phyloP scores from a whole-genome alignment of 2,797 vertebrate genomes.

The Dromococcyx pavoninus region DNA sequence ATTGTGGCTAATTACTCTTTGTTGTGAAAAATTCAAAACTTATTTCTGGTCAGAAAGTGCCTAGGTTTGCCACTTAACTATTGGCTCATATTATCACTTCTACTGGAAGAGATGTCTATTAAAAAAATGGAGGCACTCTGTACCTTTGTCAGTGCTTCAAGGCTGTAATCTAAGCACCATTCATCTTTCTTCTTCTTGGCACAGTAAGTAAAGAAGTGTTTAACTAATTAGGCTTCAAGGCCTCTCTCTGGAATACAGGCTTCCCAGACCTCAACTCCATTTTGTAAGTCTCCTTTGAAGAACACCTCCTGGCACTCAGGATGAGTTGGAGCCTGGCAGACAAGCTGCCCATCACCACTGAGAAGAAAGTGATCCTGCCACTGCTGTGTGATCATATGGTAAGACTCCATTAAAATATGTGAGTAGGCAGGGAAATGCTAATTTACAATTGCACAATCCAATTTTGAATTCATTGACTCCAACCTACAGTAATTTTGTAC shows the following conservation, averaged over 20 bases:
- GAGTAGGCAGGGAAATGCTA: neutral
- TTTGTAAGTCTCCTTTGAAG: neutral
- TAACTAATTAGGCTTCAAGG: neutral
- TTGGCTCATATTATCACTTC: neutral
- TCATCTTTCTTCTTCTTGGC: neutral
- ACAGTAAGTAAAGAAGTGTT: neutral
- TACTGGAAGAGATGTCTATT: neutral
- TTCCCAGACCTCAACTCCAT: neutral
- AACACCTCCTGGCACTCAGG: neutral
- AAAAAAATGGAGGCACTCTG: neutral
- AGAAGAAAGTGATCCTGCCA: neutral
- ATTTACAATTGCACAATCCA: neutral
- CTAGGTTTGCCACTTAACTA: neutral
- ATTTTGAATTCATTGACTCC: neutral
- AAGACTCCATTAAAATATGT: neutral
- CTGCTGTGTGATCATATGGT: neutral
- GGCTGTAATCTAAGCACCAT: neutral
- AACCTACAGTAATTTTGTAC: neutral
- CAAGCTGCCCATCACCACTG: neutral
- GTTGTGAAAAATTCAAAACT: neutral
- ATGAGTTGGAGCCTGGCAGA: neutral
- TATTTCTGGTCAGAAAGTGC: neutral
- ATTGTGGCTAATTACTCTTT: neutral
- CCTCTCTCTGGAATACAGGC: neutral
- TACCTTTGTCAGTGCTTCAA: neutral